Conservation (phyloP, 2,113 vertebrate species). For the Galemys pyrenaicus region DNA sequence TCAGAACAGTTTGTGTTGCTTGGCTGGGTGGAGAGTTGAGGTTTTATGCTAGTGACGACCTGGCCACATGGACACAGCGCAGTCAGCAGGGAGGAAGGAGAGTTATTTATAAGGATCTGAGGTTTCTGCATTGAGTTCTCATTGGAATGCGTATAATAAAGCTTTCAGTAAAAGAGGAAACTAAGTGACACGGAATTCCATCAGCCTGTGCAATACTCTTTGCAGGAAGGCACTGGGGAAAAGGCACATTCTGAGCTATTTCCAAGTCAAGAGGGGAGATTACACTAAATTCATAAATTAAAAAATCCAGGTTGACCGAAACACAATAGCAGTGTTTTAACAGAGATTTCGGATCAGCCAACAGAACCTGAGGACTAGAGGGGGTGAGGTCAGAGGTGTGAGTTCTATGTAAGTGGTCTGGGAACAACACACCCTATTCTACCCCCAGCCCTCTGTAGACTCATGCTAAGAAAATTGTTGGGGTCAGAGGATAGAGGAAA, state of each 20-base stretch:
- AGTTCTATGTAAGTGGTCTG: neutral
- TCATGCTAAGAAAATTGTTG: neutral
- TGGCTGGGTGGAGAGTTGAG: neutral
- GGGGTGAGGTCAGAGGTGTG: neutral
- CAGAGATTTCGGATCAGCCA: neutral
- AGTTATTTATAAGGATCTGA: slow-evolving; percentile 40
- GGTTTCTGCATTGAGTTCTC: slow-evolving; percentile 34
- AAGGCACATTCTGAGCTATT: neutral
- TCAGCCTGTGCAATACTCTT: neutral
- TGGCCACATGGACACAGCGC: neutral
- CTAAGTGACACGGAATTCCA: neutral
- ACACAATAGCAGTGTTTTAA: neutral
- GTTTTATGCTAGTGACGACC: neutral
- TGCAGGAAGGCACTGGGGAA: neutral
- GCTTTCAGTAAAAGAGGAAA: slow-evolving; percentile 39
- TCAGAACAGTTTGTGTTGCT: neutral
- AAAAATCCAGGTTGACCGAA: neutral
- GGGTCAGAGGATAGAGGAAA: neutral
- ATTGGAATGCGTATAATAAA: slow-evolving; percentile 62
- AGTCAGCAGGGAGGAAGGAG: neutral
- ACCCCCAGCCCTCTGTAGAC: neutral
- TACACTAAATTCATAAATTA: neutral
- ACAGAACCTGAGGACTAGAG: neutral
- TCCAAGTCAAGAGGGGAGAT: neutral
- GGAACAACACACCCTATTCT: neutral